phyloP scores from a whole-genome alignment of 2,797 vertebrate species.

The Tauraco hartlaubi region DNA sequence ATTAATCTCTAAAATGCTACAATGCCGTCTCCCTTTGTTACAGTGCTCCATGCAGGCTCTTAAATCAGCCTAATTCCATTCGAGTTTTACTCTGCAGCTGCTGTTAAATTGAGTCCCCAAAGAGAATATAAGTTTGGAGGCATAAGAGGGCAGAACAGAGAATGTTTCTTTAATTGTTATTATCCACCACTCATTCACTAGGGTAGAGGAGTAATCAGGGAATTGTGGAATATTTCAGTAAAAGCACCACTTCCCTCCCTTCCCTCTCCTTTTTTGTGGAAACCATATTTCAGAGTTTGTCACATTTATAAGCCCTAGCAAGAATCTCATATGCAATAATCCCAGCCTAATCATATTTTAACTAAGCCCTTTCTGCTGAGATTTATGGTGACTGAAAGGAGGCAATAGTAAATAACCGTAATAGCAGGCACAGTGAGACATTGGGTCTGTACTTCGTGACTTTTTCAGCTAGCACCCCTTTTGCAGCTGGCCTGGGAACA shows the following conservation, averaged over 20 bases:
- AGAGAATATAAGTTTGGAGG: conserved; percentile 33
- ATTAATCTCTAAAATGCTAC: background rate
- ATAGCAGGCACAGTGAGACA: background rate
- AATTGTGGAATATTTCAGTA: conserved; percentile 21
- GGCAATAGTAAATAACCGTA: conserved; percentile 23
- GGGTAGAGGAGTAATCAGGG: conserved; percentile 51
- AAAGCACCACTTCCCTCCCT: background rate
- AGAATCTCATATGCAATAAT: conserved; percentile 34
- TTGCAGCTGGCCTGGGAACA: conserved; percentile 7
- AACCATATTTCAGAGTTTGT: conserved; percentile 14
- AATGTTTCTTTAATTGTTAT: conserved; percentile 61
- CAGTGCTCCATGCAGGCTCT: background rate
- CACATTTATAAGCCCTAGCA: conserved; percentile 17
- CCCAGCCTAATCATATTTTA: conserved; percentile 35
- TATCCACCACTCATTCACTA: conserved; percentile 14
- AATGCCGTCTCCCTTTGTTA: background rate
- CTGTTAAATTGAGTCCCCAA: conserved; percentile 37
- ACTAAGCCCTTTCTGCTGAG: conserved; percentile 35
- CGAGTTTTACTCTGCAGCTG: conserved; percentile 36
- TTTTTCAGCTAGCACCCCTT: background rate
- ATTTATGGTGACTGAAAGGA: conserved; percentile 16
- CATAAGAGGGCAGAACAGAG: conserved; percentile 41
- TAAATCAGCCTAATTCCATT: conserved; percentile 54
- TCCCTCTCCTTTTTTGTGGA: background rate
- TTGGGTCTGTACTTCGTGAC: background rate